Base-by-base conservation (phyloP, 2,888 invertebrate genomes). In the Ennomos fuscantarius region DNA sequence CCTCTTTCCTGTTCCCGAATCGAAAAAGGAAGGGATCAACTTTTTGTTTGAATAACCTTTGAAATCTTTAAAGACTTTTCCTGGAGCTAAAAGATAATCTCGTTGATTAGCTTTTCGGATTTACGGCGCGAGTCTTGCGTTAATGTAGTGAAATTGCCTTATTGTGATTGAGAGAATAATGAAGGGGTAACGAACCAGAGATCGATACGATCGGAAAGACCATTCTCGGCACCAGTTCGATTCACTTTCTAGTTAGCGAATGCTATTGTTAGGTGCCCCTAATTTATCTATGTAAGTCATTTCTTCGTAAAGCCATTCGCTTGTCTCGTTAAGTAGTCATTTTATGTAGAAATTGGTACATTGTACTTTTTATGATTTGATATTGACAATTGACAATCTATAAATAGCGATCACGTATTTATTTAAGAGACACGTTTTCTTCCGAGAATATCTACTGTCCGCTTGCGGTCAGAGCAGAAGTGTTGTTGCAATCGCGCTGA, bases 221-320 rank as follows among this genome's bases (percentile, higher is more conserved):
- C 81, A 84, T 83, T 85, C 82, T 79, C 78, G 74, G 78, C 79
- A 78, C 74, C 78, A 77, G 76, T 76, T 74, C 81, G 82, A 79
- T 82, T 86, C 84, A 89, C 87, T 89, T 89, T 89, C 86, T 87
- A 87, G 84, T 84, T 84, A 82, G 81, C 77, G 77, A 75, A 72
- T 74, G 73, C 86, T 79, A 87, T 89, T 90, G 87, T 88, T 86
- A 79, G 79, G 70, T 69, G 76, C 70, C 72, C 81, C 76, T 87
- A 87, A 86, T 88, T 82, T 84, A 84, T 86, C 80, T 82, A 80
- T 82, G 82, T 81, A 80, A 84, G 78, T 81, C 74, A 79, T 81
- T 84, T 74, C 62, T 69, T 70, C 64, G 74, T 75, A 69, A 63
- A 73, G 73, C 72, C 67, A 63, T 68, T 76, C 63, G 68, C 72